Evolutionary conservation across 1,140 invertebrate genomes (phyloP).

Genomic region (Ridgeia piscesae): DNA sequence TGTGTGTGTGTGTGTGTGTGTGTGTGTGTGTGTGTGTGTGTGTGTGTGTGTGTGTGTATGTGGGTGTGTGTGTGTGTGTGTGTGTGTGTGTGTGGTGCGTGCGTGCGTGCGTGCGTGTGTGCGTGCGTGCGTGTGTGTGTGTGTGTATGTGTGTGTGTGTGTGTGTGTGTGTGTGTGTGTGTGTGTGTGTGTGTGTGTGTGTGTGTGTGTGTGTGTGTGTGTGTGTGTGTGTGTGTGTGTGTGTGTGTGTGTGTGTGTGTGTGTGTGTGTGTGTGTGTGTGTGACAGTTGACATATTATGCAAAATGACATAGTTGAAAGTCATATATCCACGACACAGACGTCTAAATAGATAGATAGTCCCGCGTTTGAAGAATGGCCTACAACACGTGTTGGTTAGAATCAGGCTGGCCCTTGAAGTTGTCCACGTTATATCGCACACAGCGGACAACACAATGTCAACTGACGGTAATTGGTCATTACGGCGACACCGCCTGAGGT

Average conservation of each 20-base stretch:
- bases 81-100: neutral
- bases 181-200: too few species aligned
- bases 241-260: too few species aligned
- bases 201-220: too few species aligned
- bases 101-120: neutral
- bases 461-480: neutral
- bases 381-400: neutral
- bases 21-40: neutral
- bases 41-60: neutral
- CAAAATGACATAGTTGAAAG: neutral
- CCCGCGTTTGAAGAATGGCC: neutral
- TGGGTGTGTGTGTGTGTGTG: neutral
- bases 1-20: neutral
- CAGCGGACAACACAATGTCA: neutral
- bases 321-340: neutral
- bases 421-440: neutral
- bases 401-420: neutral
- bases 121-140: too few species aligned
- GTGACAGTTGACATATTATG: neutral
- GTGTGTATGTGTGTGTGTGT: neutral
- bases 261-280: too few species aligned
- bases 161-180: neutral
- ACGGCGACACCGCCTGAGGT: neutral
- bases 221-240: too few species aligned
- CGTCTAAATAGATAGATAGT: neutral